Evolutionary conservation across 2,888 invertebrate species (phyloP), one percentile per base, ranked within the genome.

Genomic region (Pyrgus malvae): DNA sequence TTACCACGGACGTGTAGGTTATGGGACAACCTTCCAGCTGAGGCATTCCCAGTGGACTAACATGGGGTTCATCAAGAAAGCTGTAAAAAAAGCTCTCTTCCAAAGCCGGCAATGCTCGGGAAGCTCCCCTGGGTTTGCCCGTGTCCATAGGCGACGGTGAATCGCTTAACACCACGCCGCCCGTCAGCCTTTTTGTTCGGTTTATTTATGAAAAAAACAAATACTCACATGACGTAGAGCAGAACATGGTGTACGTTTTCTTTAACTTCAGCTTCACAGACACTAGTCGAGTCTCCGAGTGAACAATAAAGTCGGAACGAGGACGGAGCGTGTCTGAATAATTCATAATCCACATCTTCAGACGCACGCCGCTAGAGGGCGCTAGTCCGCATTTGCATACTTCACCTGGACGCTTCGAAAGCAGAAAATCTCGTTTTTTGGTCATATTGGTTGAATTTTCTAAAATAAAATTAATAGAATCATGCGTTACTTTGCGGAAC

Each of bases 291-390:
- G 17, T 38, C 17, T 27, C 29, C 31, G 6, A 33, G 49, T 29
- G 40, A 41, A 50, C 27, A 25, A 50, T 50, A 51, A 51, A 51
- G 51, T 27, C 16, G 40, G 37, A n/a, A 19, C 51, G 23, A 17
- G 35, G 9, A 44, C 51, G 9, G 35, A 51, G 42, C 44, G 51
- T 17, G 25, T 23, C 27, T 66, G 65, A 74, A 78, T 79, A 72
- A 79, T 78, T 77, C 76, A 76, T 68, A 60, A 63, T 66, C 57
- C 60, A 48, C 56, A 59, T 59, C 64, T 62, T 58, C 61, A 57
- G 51, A 9, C 37, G 11, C 37, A 51, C 37, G 44, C 44, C 37
- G 12, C 9, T 14, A 17, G 35, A 35, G 11, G 9, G 9, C 17
- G 35, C 16, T 56, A 64, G 64, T 64, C 66, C 51, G 48, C 61